Base-by-base conservation (phyloP, 1,140 invertebrate species). In the Ips typographus region DNA sequence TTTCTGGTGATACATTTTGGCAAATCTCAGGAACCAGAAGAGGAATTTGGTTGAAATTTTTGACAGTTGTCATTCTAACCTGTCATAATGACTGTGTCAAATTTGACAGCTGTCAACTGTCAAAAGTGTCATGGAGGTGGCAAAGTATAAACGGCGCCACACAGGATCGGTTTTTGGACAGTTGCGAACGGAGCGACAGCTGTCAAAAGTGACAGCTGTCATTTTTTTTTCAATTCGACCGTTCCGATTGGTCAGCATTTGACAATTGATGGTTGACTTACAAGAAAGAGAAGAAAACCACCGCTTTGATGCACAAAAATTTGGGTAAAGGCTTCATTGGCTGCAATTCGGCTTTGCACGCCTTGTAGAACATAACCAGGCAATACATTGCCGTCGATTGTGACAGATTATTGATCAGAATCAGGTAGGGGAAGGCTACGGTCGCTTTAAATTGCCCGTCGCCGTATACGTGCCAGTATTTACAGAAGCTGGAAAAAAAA, bases 271-370 rank as follows among this genome's bases (percentile, higher is more conserved):
- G 22, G 22, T 22, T 22, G 22, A 90, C 94, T 91, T 88, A 97
- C 95, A 97, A 98, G 83, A 98, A 98, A 63, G 95, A 97, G 77
- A 98, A 95, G 83, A 98, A 98, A 7, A 98, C 94, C 63, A 98
- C 96, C 76, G 94, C 92, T 85, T 98, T 98, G 69, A 98, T 97
- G 80, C 96, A 98, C n/a, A 98, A 83, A 83, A 98, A 98, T 82
- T 98, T 98, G 65, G 93, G 91, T 72, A 98, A 86, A 4, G 96
- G 95, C 77, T 91, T 91, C 90, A 98, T 95, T 22, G 95, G 94
- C 73, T 88, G 87, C 3, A 98, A 81, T 81, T 96, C 93, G 71
- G 90, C 86, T 75, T 88, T 88, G 81, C 93, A 95, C 5, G 94
- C 94, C 82, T 86, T 88, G 79, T 98, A 98, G 80, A 98, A 98